phyloP scores from a whole-genome alignment of 1,140 invertebrate genomes.

The Dendroctonus ponderosae region DNA sequence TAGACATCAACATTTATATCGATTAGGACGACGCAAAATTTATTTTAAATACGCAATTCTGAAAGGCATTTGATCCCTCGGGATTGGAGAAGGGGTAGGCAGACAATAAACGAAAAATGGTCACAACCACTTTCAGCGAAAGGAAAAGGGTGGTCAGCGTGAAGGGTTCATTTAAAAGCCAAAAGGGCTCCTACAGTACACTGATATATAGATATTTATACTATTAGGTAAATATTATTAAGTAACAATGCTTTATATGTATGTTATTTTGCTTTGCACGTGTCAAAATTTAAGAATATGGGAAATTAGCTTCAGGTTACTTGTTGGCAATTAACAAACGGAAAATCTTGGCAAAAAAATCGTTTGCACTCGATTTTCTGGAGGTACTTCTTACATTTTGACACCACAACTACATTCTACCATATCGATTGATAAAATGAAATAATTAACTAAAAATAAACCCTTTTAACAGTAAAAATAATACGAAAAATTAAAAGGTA shows the following conservation, averaged over 20 bases:
- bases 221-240: slow-evolving; percentile 35
- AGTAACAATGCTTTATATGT: slow-evolving; percentile 40
- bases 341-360: no score
- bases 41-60: no score
- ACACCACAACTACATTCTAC: slow-evolving; percentile 1
- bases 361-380: no score
- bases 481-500: slow-evolving; percentile 8
- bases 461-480: neutral
- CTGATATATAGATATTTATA: slow-evolving; percentile 36
- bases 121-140: slow-evolving; percentile 29
- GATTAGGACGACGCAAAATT: no score
- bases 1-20: no score
- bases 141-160: slow-evolving; percentile 5
- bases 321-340: no score
- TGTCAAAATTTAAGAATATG: slow-evolving; percentile 11
- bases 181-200: slow-evolving; percentile 38
- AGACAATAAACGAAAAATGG: slow-evolving; percentile 12
- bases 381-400: slow-evolving; percentile 1
- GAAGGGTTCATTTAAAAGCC: slow-evolving; percentile 27
- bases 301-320: no score
- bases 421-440: neutral
- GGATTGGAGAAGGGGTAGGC: neutral
- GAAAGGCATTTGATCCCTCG: no score
- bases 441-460: neutral
- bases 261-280: slow-evolving; percentile 14